A percentile compares a stretch with the other conserved stretches of the same genome.
Evolutionary conservation across 2,113 vertebrate genomes (phyloP).

Genomic region (Clinocottus analis): DNA sequence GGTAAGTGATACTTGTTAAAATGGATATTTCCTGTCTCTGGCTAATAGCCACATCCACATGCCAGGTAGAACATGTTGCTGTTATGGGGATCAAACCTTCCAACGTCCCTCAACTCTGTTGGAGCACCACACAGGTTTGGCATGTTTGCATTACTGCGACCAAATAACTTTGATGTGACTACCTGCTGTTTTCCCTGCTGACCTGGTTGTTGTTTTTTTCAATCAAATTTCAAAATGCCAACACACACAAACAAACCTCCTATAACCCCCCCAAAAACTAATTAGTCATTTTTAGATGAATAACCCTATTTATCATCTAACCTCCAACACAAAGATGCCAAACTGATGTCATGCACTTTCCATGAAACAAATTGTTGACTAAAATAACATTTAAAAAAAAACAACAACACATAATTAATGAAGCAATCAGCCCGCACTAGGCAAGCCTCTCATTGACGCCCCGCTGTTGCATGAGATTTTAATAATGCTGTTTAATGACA

Average conservation of each 20-base stretch:
- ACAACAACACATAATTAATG: conserved; percentile 22
- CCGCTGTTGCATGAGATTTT: conserved; percentile 40
- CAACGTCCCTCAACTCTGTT: not conserved
- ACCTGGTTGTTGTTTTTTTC: not conserved
- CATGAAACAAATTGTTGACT: conserved; percentile 32
- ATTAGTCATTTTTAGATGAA: conserved; percentile 39
- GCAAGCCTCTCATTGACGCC: conserved; percentile 13
- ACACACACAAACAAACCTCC: not conserved
- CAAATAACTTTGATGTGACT: conserved; percentile 31
- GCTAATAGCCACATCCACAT: not conserved
- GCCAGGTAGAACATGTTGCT: not conserved
- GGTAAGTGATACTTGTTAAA: not conserved
- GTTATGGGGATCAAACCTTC: not conserved
- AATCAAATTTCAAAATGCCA: not conserved
- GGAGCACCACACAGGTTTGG: not conserved
- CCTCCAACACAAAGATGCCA: not conserved
- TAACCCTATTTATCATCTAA: conserved; percentile 6
- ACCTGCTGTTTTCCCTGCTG: conserved; percentile 40
- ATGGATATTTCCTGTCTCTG: not conserved
- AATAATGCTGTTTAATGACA: conserved; percentile 63
- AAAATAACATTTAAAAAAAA: not conserved
- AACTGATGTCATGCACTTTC: conserved; percentile 10
- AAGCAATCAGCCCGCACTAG: conserved; percentile 17
- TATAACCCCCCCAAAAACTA: not conserved
- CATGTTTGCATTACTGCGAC: conserved; percentile 27